Base-by-base conservation (phyloP, 2,113 vertebrate species). In the Clarias magur region DNA sequence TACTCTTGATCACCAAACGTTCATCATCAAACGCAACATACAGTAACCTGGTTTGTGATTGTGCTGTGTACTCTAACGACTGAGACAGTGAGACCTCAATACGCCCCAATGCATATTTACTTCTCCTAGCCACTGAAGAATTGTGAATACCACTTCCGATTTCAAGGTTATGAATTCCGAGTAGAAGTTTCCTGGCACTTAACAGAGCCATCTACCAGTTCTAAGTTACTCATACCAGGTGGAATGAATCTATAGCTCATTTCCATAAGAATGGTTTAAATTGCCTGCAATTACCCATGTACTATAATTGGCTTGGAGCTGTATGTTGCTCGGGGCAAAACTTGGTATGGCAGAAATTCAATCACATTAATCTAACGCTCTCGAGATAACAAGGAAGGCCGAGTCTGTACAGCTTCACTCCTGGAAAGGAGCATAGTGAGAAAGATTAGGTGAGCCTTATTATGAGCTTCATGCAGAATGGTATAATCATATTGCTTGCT, bases 121-220 rank as follows among this genome's bases (percentile, higher is more conserved):
- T 54, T 80, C 80, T 70, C 15, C 56, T 38, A 38, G 79, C 60
- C 34, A 59, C 60, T 89, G 80, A 89, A 62, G 86, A 84, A 87
- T 85, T 79, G 17, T 73, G 80, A 87, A 87, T 79, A 83, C 70
- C 86, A 70, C 23, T 27, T 87, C 82, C 59, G 88, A 82, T 73
- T 82, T 72, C 65, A 80, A 85, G 30, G 30, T 73, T 84, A 80
- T 89, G 89, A 88, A 78, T 79, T 15, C 48, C 84, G 67, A 88
- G 82, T 84, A 80, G 65, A 80, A 80, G 57, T 59, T 25, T 80
- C 68, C 65, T 81, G 73, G 79, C 56, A 72, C 54, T 7, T 54
- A 60, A 68, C 11, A 60, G 38, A 30, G 60, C 73, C 42, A 48
- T 84, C 42, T 27, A 76, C 70, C 9, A 48, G 42, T 12, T 76